Evolutionary conservation across 2,888 invertebrate genomes (phyloP), one percentile per base, ranked within the genome.

Genomic region (Lasioglossum villosulum): DNA sequence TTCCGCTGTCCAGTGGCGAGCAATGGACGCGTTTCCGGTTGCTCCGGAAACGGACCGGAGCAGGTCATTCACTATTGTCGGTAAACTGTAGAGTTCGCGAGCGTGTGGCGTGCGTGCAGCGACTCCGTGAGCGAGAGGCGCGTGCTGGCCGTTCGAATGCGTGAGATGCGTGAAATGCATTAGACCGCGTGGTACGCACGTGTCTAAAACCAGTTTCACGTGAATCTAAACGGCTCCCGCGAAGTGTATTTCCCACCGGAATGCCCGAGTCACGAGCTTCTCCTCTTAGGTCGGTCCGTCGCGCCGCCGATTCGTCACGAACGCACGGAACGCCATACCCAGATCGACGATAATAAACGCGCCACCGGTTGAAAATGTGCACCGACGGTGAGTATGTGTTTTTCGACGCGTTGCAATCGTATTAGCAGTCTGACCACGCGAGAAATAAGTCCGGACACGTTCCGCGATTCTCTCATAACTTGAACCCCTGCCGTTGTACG

Each of bases 121-220:
- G 19, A 68, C 37, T 74, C 19, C 39, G 70, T 80, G 75, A 79
- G 70, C 70, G 83, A 82, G 39, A 83, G 72, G 80, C 90, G 87
- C 83, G 90, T 89, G 88, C 86, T 88, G 80, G 79, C 77, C 80
- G 72, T n/a, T 59, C 68, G 86, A 75, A 89, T 77, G 88, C 88
- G 89, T 88, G 82, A 86, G 86, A 82, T 81, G 88, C 88, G 89
- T 89, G 89, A 84, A 84, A 89, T 84, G 82, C 86, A 80, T 88
- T 81, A 77, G 73, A 84, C 87, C 92, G 90, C 92, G 91, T 91
- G 92, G 89, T 84, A 88, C 90, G 86, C 92, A 92, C 92, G 92
- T 92, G 92, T 88, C 88, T 83, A 86, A 90, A 91, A 92, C 89
- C 90, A 90, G 92, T 92, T 91, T 86, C 86, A 84, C 86, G 87